Conservation (phyloP, 1,140 invertebrate species). For the Drosophila sp. region DNA sequence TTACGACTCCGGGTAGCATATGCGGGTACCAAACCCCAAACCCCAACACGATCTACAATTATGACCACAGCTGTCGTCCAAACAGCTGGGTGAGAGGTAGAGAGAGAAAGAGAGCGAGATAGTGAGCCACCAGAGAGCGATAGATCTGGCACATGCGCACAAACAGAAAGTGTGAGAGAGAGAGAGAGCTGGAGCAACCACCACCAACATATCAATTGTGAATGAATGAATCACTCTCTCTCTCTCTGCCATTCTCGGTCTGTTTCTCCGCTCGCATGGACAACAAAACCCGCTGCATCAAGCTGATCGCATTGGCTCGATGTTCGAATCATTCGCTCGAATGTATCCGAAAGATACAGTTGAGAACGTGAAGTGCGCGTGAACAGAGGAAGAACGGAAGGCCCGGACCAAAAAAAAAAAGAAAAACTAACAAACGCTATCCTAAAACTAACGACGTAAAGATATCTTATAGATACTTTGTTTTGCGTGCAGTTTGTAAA, state of each 20-base stretch:
- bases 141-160: conserved; percentile 4
- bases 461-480: conserved; percentile 46
- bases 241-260: not conserved
- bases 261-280: not conserved
- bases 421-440: conserved; percentile 11
- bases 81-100: conserved; percentile 38
- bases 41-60: conserved; percentile 38
- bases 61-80: conserved; percentile 44
- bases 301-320: conserved; percentile 55
- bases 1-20: not conserved
- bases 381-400: conserved; percentile 28
- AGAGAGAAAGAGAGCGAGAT: conserved; percentile 6
- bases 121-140: not conserved
- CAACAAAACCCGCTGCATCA: conserved; percentile 71
- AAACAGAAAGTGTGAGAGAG: not conserved
- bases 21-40: conserved; percentile 29
- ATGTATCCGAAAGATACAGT: conserved; percentile 32
- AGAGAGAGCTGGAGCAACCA: not conserved
- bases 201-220: not conserved
- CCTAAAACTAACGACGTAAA: conserved; percentile 35
- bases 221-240: conserved; percentile 1
- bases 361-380: conserved; percentile 70
- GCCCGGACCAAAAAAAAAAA: not conserved
- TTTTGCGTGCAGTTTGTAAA: conserved; percentile 49
- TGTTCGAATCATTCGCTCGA: no score